phyloP scores from a whole-genome alignment of 2,113 vertebrate species.

The Malurus alboscapulatus region DNA sequence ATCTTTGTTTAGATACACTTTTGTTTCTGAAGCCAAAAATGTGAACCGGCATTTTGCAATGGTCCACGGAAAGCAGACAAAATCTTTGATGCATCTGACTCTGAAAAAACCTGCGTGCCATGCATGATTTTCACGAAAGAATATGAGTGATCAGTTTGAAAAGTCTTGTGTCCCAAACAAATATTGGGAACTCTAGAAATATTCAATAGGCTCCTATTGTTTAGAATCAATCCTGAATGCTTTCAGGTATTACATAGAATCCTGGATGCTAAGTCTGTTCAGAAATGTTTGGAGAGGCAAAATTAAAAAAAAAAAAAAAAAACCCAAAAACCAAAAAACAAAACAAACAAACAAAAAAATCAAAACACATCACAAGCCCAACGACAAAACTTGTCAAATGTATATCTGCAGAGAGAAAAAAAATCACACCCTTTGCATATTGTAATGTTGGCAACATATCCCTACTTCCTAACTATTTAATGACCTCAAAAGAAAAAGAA shows the following conservation, averaged over 20 bases:
- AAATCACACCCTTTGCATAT: rapidly evolving
- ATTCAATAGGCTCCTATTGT: neutral
- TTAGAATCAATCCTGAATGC: neutral
- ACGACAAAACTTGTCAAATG: neutral
- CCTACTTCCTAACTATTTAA: neutral
- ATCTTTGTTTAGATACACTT: neutral
- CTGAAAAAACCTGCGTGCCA: neutral
- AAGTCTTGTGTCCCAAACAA: neutral
- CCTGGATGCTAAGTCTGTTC: neutral
- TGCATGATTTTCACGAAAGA: neutral
- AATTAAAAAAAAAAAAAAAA: neutral
- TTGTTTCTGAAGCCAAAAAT: neutral
- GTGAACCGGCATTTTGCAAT: neutral
- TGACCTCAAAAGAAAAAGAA: neutral
- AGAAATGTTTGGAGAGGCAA: neutral
- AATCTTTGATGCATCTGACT: neutral
- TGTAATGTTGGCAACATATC: neutral
- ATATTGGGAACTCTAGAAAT: neutral
- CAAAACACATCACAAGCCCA: neutral
- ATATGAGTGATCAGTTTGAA: neutral
- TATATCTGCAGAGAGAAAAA: neutral
- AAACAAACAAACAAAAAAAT: neutral
- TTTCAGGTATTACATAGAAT: neutral
- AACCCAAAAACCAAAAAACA: neutral
- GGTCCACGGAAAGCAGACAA: neutral